Conservation (phyloP, 2,113 vertebrate genomes). For the Scomber scombrus region DNA sequence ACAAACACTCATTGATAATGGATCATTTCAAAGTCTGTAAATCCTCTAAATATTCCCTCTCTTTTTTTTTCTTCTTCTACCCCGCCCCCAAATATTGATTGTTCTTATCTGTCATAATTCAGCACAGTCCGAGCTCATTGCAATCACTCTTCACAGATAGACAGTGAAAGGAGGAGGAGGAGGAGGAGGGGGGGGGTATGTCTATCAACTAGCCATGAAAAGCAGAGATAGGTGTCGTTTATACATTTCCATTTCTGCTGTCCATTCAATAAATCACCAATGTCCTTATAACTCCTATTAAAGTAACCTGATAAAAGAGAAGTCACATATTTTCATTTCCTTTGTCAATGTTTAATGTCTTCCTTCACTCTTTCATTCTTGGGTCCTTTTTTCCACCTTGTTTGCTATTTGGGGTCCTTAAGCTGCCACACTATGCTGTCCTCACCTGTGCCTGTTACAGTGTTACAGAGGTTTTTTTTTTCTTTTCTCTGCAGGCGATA, state of each 20-base stretch:
- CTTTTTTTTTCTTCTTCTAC: slow-evolving; percentile 6
- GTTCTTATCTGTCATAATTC: slow-evolving; percentile 89
- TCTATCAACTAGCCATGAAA: slow-evolving; percentile 78
- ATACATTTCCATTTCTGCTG: slow-evolving; percentile 58
- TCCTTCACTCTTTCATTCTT: background rate
- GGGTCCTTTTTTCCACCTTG: background rate
- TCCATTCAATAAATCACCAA: slow-evolving; percentile 62
- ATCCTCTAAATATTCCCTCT: slow-evolving; percentile 77
- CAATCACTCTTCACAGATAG: slow-evolving; percentile 81
- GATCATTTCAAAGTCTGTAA: slow-evolving; percentile 68
- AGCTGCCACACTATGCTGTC: background rate
- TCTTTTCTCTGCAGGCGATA: slow-evolving; percentile 7
- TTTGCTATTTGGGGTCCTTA: slow-evolving; percentile 12
- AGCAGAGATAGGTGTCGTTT: slow-evolving; percentile 71
- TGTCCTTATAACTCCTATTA: slow-evolving; percentile 31
- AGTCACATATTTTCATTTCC: slow-evolving; percentile 5
- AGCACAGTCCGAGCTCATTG: slow-evolving; percentile 81
- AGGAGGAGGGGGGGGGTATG: slow-evolving; percentile 56
- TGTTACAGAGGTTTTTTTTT: background rate
- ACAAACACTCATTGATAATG: slow-evolving; percentile 43
- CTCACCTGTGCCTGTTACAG: background rate
- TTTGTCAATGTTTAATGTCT: background rate
- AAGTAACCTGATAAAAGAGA: background rate
- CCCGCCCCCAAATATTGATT: slow-evolving; percentile 81
- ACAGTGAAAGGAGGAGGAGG: slow-evolving; percentile 64